Conservation (phyloP, 2,113 vertebrate species). For the Misgurnus anguillicaudatus region DNA sequence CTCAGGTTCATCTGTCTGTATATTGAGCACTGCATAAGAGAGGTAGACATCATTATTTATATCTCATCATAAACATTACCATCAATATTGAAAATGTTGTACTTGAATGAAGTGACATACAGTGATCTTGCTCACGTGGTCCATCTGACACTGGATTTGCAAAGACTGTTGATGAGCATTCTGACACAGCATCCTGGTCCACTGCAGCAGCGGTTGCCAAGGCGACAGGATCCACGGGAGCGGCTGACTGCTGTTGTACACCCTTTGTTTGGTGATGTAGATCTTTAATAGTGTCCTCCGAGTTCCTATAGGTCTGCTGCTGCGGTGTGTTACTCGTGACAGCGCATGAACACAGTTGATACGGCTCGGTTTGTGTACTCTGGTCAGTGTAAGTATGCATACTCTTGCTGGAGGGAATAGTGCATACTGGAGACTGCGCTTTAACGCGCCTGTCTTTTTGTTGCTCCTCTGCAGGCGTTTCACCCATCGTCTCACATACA, state of each 20-base stretch:
- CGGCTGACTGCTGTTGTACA: neutral
- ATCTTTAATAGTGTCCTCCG: neutral
- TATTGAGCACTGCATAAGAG: neutral
- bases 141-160: neutral
- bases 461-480: neutral
- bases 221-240: neutral
- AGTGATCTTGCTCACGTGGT: neutral
- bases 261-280: neutral
- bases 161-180: conserved; percentile 1
- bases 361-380: conserved; percentile 49
- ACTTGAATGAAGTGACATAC: conserved; percentile 1
- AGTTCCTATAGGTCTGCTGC: neutral
- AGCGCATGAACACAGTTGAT: conserved; percentile 13
- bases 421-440: neutral
- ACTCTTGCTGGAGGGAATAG: neutral
- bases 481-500: neutral
- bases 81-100: neutral
- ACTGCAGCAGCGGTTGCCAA: conserved; percentile 3
- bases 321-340: neutral
- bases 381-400: conserved; percentile 17
- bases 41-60: neutral
- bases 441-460: neutral
- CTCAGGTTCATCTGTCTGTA: neutral
- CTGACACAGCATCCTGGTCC: neutral
- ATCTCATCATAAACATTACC: neutral